phyloP scores from a whole-genome alignment of 2,113 vertebrate genomes.

The Rhinopomastus cyanomelas region DNA sequence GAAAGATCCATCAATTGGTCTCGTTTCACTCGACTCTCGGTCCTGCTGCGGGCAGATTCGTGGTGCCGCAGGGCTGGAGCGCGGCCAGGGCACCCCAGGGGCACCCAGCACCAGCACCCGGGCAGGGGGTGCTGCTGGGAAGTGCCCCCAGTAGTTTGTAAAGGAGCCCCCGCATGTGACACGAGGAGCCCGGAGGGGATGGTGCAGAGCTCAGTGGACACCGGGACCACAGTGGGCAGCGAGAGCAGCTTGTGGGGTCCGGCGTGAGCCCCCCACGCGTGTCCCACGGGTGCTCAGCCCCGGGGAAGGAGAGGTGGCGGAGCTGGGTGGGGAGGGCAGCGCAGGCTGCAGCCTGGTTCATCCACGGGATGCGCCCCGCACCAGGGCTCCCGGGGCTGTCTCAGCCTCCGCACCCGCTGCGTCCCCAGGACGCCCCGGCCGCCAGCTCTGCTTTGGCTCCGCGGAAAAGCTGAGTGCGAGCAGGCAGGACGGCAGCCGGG shows the following conservation, averaged over 20 bases:
- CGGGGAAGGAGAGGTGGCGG: accelerated
- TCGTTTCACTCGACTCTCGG: not conserved
- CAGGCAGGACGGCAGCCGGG: too few relatives aligned
- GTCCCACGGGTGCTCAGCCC: too few relatives aligned
- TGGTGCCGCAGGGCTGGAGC: accelerated
- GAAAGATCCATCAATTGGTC: slow-evolving; percentile 40
- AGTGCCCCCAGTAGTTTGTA: not conserved
- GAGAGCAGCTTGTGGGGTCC: not conserved
- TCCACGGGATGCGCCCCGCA: too few relatives aligned
- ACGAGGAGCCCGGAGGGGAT: too few relatives aligned
- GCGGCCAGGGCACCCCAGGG: not conserved
- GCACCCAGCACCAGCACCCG: not conserved
- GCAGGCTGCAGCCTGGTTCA: too few relatives aligned
- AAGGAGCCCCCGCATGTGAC: not conserved
- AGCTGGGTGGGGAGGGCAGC: not conserved
- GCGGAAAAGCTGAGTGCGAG: too few relatives aligned
- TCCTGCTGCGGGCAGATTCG: not conserved
- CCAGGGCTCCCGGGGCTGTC: too few relatives aligned
- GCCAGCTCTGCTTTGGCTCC: too few relatives aligned
- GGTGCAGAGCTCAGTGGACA: accelerated
- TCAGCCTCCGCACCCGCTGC: too few relatives aligned
- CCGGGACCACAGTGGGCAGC: not conserved
- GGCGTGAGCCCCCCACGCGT: not conserved
- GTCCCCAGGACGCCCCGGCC: too few relatives aligned
- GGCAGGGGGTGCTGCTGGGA: not conserved